A percentile compares a stretch with the other conserved stretches of the same genome.
phyloP scores from a whole-genome alignment of 2,113 vertebrate species.

The Lamprologus sp. region DNA sequence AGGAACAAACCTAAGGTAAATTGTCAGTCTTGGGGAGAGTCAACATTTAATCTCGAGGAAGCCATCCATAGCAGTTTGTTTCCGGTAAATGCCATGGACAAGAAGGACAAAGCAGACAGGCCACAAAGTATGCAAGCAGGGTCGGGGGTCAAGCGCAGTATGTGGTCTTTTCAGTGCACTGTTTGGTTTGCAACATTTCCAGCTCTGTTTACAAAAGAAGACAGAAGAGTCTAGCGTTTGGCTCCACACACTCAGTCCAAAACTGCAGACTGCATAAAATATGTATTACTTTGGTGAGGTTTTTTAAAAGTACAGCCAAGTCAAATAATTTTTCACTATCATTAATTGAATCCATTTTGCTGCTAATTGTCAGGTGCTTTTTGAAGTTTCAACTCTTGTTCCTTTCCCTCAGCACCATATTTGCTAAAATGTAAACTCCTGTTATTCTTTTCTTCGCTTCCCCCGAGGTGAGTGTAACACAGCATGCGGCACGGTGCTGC shows the following conservation, averaged over 20 bases:
- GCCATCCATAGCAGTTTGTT: slow-evolving; percentile 42
- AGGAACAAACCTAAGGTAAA: slow-evolving; percentile 42
- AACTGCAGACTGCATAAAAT: slow-evolving; percentile 1
- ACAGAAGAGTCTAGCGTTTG: not conserved
- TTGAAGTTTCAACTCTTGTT: slow-evolving; percentile 27
- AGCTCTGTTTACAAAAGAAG: not conserved
- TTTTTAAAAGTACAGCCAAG: slow-evolving; percentile 21
- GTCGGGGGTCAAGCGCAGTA: slow-evolving; percentile 27
- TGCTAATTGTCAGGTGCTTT: slow-evolving; percentile 27
- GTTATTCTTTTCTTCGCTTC: slow-evolving; percentile 14
- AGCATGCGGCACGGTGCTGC: not conserved
- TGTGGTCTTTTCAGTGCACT: slow-evolving; percentile 6
- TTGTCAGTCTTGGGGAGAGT: slow-evolving; percentile 44
- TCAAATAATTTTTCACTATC: not conserved
- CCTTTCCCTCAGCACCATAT: not conserved
- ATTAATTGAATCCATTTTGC: slow-evolving; percentile 6
- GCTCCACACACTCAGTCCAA: not conserved
- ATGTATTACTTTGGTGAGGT: not conserved
- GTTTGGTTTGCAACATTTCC: slow-evolving; percentile 8
- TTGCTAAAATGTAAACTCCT: slow-evolving; percentile 41
- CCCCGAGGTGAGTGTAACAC: slow-evolving; percentile 15
- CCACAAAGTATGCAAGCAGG: not conserved
- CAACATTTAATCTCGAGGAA: slow-evolving; percentile 65
- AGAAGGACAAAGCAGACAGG: slow-evolving; percentile 27
- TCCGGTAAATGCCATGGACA: slow-evolving; percentile 40